Evolutionary conservation across 2,113 vertebrate species (phyloP), one percentile per base, ranked within the genome.

Genomic region (Chelonoidis abingdonii): DNA sequence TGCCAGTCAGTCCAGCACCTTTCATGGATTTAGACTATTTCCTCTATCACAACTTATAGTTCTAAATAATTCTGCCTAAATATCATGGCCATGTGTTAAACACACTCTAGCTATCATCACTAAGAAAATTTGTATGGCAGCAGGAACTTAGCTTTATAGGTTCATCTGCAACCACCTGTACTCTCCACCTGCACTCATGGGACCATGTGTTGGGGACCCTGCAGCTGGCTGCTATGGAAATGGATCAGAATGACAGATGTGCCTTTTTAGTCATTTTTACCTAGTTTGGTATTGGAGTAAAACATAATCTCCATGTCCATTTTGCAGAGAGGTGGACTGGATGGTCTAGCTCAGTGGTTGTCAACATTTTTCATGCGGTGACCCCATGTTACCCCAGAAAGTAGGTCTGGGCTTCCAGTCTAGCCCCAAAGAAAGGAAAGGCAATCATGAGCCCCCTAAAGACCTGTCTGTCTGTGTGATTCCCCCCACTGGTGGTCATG

Each of bases 231-330:
- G 96, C 96, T 91, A 85, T 52, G 92, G 92, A 93, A 94, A 57
- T 83, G 91, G 75, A 92, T 3, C 2, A 80, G 91, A 88, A 83
- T 44, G 91, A 94, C 22, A 54, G 87, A 95, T 59, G 90, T 27
- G 76, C 83, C 86, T 84, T 92, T 87, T 81, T 10, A 72, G 59
- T 86, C 79, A 91, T 95, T 95, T 97, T 95, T 89, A 92, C 91
- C 41, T 92, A 93, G 93, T 96, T 62, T 94, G 88, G 94, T 95
- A 94, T 89, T 89, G 79, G 69, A 92, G 92, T 93, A 92, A 93
- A 86, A 92, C 96, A 69, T 89, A 97, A 96, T 91, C 93, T 94
- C 95, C 95, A 95, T 89, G 50, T 93, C 94, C 17, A 35, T 97
- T 94, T 49, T 91, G 89, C 52, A 72, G 94, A 87, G 80, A 85